Base-by-base conservation (phyloP, 2,113 vertebrate species). In the Rhinopithecus roxellana region DNA sequence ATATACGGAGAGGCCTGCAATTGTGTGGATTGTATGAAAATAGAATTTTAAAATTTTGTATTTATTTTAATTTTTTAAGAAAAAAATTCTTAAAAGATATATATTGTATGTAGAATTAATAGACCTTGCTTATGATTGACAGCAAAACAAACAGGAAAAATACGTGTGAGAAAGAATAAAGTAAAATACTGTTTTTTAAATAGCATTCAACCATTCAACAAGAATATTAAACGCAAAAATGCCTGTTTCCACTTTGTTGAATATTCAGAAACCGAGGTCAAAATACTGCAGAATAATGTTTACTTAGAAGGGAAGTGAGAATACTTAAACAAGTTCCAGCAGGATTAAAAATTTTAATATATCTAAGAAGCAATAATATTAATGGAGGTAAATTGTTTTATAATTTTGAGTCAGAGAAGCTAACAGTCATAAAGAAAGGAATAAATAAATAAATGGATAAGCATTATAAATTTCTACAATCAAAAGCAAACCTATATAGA, bases 181-280 rank as follows among this genome's bases (percentile, higher is more conserved):
- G 9, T 40, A 77, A 82, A 81, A 92, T 59, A 11, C 16, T 67
- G 20, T 79, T 64, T 86, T 85, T 89, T 93, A 64, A 81, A 84
- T 64, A 95, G 12, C 35, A 93, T 45, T 94, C 79, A 95, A 70
- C 30, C 35, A 93, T 45, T 94, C 79, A 95, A 70, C 30, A 81
- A 93, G n/a, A 93, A 77, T 12, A 77, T 23, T 94, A 93, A 87
- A 52, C 64, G 8, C 38, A 95, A 97, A 30, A 96, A 52, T 75
- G 59, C 32, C 22, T 25, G 23, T 75, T 92, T 94, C 38, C 52
- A 92, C 38, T 86, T 91, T 87, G 75, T 38, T 64, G 40, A 79
- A 69, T 92, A 78, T 72, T 94, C 22, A 79, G 27, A 91, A 94
- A 91, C 85, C 67, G 67, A 95, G 64, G 35, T 45, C 3, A 92